Evolutionary conservation across 2,113 vertebrate genomes (phyloP).

Genomic region (Scomber japonicus): DNA sequence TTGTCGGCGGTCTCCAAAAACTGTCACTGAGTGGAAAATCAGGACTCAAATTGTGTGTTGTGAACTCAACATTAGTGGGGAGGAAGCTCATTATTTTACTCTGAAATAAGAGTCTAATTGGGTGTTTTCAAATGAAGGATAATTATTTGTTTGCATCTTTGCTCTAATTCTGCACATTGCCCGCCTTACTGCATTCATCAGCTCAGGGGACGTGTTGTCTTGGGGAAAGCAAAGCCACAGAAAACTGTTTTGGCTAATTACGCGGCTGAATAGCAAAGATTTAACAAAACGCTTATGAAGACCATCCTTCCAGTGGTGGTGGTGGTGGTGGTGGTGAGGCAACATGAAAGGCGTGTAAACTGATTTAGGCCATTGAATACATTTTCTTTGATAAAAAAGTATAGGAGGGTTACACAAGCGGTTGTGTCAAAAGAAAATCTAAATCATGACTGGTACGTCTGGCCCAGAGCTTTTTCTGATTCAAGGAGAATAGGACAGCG

Average conservation of each 20-base stretch:
- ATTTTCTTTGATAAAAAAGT: slow-evolving; percentile 26
- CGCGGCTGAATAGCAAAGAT: slow-evolving; percentile 48
- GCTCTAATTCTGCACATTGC: slow-evolving; percentile 52
- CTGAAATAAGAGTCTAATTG: slow-evolving; percentile 72
- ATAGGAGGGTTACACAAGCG: slow-evolving; percentile 13
- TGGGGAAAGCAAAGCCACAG: slow-evolving; percentile 37
- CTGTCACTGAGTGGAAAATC: no score
- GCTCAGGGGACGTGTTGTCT: slow-evolving; percentile 50
- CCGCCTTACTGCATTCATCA: slow-evolving; percentile 33
- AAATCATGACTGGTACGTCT: slow-evolving; percentile 19
- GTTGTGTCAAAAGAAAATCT: slow-evolving; percentile 23
- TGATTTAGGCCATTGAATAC: background rate
- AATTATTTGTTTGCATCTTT: slow-evolving; percentile 77
- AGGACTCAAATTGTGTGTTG: no score
- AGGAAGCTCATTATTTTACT: slow-evolving; percentile 70
- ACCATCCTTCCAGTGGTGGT: background rate
- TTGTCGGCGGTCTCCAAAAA: no score
- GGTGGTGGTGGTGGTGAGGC: background rate
- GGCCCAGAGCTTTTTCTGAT: slow-evolving; percentile 32
- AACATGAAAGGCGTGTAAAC: slow-evolving; percentile 21
- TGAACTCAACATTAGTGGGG: slow-evolving; percentile 2
- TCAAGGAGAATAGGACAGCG: slow-evolving; percentile 31
- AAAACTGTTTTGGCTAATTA: slow-evolving; percentile 51
- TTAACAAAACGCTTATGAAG: slow-evolving; percentile 58
- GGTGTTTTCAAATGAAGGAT: slow-evolving; percentile 74